Percentiles rank a stretch among this genome's conserved stretches.
Evolutionary conservation across 2,797 vertebrate species (phyloP).

Genomic region (Siniperca obscura): DNA sequence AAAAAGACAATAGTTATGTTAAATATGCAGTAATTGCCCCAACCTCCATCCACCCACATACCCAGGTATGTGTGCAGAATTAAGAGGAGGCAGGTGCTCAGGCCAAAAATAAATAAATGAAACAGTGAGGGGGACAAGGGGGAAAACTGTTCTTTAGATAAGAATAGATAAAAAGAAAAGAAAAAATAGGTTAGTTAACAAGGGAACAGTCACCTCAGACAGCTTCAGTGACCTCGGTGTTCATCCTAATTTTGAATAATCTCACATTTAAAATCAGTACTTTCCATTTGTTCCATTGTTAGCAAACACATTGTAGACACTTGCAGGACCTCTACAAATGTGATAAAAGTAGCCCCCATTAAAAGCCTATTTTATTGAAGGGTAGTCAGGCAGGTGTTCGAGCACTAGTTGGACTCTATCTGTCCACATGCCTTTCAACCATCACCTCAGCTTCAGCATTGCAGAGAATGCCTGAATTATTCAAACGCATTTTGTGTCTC

Average conservation of each 20-base stretch:
- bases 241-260: constrained; percentile 55
- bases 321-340: constrained; percentile 3
- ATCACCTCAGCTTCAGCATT: constrained; percentile 38
- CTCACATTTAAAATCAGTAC: constrained; percentile 32
- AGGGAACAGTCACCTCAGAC: constrained; percentile 48
- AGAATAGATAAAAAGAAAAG: constrained; percentile 47
- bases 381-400: constrained; percentile 40
- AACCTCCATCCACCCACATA: constrained; percentile 21
- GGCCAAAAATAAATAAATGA: constrained; percentile 61
- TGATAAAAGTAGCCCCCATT: constrained; percentile 19
- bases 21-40: constrained; percentile 35
- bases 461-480: constrained; percentile 74
- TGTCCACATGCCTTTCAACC: constrained; percentile 23
- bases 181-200: constrained; percentile 62
- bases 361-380: constrained; percentile 10
- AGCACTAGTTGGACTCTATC: constrained; percentile 24
- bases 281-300: constrained; percentile 26
- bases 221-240: constrained; percentile 50
- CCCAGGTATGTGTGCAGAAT: constrained; percentile 48
- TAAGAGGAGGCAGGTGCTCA: constrained; percentile 59
- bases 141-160: constrained; percentile 33
- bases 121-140: constrained; percentile 16
- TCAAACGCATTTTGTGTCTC: constrained; percentile 80
- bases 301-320: constrained; percentile 15
- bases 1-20: constrained; percentile 17